Conservation (phyloP, 2,797 vertebrate species). For the Crax fasciolata region DNA sequence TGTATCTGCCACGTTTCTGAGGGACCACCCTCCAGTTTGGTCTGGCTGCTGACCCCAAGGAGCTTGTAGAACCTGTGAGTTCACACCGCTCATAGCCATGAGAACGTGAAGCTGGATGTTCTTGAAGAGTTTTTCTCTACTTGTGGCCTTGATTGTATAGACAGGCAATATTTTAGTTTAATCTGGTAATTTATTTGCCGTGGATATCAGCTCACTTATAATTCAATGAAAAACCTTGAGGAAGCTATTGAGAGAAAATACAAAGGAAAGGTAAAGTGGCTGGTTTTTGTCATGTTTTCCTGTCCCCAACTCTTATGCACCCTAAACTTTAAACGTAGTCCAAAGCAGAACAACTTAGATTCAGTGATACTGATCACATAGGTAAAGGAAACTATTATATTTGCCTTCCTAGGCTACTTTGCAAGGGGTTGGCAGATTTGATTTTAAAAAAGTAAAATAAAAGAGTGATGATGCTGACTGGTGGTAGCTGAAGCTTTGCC, state of each 20-base stretch:
- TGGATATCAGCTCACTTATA: neutral
- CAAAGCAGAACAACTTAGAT: neutral
- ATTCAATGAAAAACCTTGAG: neutral
- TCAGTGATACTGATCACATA: neutral
- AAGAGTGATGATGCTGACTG: neutral
- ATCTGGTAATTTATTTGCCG: neutral
- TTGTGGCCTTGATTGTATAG: neutral
- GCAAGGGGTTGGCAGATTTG: neutral
- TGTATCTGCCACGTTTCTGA: neutral
- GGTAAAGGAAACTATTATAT: too few species aligned
- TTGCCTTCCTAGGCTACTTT: neutral
- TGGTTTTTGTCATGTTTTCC: neutral
- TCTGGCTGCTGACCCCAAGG: neutral
- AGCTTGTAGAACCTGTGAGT: fast-evolving
- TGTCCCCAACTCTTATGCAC: neutral
- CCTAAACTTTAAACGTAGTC: neutral
- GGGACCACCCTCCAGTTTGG: neutral
- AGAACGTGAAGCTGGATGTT: neutral
- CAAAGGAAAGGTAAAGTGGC: too few species aligned
- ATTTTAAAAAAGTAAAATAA: neutral
- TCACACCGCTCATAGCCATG: neutral
- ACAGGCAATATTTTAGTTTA: neutral
- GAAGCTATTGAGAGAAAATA: neutral
- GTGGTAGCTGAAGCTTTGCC: neutral
- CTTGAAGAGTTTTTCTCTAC: neutral